phyloP scores from a whole-genome alignment of 1,140 invertebrate genomes.

The Plectrocnemia conspersa region DNA sequence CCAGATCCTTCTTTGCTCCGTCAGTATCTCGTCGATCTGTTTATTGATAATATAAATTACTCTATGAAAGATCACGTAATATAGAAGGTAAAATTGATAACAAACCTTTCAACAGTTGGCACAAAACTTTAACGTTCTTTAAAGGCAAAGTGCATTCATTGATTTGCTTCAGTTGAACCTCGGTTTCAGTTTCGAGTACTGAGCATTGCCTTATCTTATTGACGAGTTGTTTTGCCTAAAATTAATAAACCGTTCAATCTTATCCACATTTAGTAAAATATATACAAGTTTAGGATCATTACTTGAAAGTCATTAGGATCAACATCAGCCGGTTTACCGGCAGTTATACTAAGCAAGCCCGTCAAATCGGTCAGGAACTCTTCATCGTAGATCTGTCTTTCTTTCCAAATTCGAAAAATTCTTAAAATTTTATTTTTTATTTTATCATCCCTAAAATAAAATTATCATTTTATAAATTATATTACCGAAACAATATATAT shows the following conservation, averaged over 20 bases:
- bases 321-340: conserved; percentile 64
- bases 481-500: conserved; percentile 10
- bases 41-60: conserved; percentile 32
- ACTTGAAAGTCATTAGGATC: conserved; percentile 63
- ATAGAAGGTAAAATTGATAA: neutral
- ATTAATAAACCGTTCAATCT: conserved; percentile 37
- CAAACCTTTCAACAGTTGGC: conserved; percentile 66
- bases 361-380: conserved; percentile 80
- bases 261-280: neutral
- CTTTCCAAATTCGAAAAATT: conserved; percentile 93
- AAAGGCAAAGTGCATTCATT: conserved; percentile 53
- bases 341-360: conserved; percentile 69
- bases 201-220: conserved; percentile 63
- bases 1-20: conserved; percentile 83
- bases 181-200: conserved; percentile 61
- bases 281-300: conserved; percentile 30
- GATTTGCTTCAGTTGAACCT: conserved; percentile 59
- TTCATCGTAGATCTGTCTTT: conserved; percentile 81
- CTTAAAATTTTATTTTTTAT: conserved; percentile 79
- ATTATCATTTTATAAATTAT: conserved; percentile 2
- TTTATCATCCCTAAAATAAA: conserved; percentile 71
- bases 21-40: conserved; percentile 77
- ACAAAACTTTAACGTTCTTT: conserved; percentile 61
- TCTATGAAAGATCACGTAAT: no score
- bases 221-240: no score